Base-by-base conservation (phyloP, 2,888 invertebrate species). In the Sarcophaga carnaria region DNA sequence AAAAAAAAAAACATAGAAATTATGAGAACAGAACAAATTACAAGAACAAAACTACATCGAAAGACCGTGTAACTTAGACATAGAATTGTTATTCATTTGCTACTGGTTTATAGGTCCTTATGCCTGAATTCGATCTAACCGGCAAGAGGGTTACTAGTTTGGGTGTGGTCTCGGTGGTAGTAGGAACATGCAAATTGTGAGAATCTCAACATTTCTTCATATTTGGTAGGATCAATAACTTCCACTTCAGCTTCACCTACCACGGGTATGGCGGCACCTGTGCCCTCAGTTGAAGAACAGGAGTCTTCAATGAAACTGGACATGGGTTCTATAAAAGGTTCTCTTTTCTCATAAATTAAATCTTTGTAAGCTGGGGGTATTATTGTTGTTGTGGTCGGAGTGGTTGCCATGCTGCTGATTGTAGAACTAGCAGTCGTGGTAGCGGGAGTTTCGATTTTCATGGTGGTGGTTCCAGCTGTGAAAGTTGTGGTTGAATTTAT, bases 111-210 rank as follows among this genome's bases (percentile, higher is more conserved):
- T 97, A 93, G 0, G 96, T 96, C 87, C 96, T 96, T 6, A 97
- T 95, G 0, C 96, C 97, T 0, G 96, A 95, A 92, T 97, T 97
- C 2, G 97, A 97, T 90, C 97, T 96, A 0, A 96, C 97, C 1
- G 97, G 97, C 81, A 97, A 94, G 64, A 97, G 92, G 0, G 97
- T 97, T 2, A 95, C 95, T 25, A 95, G 90, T n/a, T 93, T 93
- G 4, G 91, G 89, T 88, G 93, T 90, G 11, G 91, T 90, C 66
- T 92, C 92, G 2, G 92, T 91, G 0, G 91, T 90, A 3, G 89
- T 89, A 25, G 90, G 82, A 20, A 90, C 90, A 3, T 20, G 91
- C 91, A 66, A 91, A 91, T 74, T 93, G 93, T 0, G 92, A 92
- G 3, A 91, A 92, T 75, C 92, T 91, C 14, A 94, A 88, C 89